These are phyloP conservation scores for Sphinx pinastri DNA, from an alignment of 2,888 invertebrate genomes.

Conservation along the genomic window DNA sequence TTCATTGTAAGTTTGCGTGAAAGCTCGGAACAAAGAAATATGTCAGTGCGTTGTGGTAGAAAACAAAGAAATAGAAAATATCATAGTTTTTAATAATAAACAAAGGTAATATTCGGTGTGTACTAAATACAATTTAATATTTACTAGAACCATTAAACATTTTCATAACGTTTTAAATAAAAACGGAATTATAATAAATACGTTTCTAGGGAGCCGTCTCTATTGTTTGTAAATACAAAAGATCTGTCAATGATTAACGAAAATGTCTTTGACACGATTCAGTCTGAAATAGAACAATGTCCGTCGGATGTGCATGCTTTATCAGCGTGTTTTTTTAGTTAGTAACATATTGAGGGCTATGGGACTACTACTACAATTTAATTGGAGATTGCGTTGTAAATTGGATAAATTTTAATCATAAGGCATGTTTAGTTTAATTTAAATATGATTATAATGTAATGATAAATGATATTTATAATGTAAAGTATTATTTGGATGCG, in stretches of 20 bases:
- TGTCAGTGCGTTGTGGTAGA: background rate
- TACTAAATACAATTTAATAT: background rate
- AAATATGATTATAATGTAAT: no score
- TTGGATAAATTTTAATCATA: no score
- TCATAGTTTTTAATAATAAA: background rate
- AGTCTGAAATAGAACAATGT: constrained; percentile 7
- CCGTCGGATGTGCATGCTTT: background rate
- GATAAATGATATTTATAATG: no score
- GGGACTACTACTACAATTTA: background rate
- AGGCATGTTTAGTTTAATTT: no score
- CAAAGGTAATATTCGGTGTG: background rate
- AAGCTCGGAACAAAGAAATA: background rate
- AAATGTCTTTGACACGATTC: constrained; percentile 30
- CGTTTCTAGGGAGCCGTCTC: constrained; percentile 40
- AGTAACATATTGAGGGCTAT: background rate
- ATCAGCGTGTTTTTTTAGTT: background rate
- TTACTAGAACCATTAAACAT: background rate
- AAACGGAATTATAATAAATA: constrained; percentile 11
- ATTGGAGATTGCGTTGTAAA: background rate
- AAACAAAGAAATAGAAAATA: background rate
- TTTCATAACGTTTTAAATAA: constrained; percentile 8
- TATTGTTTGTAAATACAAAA: constrained; percentile 75
- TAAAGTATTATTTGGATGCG: no score
- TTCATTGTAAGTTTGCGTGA: background rate
- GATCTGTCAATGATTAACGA: constrained; percentile 70